Conservation (phyloP, 2,888 invertebrate species). For the Rotaria sp. region DNA sequence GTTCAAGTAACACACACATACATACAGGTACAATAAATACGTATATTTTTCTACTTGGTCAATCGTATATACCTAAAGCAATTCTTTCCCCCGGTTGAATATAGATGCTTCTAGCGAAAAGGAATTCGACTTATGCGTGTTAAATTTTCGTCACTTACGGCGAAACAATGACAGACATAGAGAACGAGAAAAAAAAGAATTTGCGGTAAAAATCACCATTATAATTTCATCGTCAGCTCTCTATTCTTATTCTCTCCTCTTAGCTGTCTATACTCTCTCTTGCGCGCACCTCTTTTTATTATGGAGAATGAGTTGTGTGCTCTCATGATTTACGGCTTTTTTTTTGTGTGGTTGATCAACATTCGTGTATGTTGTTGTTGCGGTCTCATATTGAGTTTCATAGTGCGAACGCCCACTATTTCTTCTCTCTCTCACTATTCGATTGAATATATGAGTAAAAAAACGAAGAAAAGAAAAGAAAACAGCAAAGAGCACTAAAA, state of each 20-base stretch:
- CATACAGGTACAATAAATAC: not conserved
- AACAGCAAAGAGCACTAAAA: not conserved
- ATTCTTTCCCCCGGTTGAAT: not conserved
- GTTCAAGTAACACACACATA: not conserved
- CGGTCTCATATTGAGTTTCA: not conserved
- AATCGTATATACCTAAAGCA: not conserved
- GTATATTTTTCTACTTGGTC: not conserved
- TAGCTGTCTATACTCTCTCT: not conserved
- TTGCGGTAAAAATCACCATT: not conserved
- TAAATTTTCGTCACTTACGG: not conserved
- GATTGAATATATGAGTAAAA: not conserved
- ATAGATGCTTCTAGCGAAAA: not conserved
- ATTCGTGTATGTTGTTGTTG: not conserved
- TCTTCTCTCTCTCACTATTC: not conserved
- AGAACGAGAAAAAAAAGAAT: not conserved
- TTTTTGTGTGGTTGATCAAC: constrained; percentile 1
- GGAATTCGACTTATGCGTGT: not conserved
- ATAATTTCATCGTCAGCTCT: not conserved
- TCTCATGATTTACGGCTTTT: constrained; percentile 5
- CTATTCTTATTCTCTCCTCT: not conserved
- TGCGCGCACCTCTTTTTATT: not conserved
- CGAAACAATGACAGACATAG: not conserved
- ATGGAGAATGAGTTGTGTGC: not conserved
- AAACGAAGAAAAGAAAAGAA: not conserved
- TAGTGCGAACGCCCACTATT: not conserved